phyloP scores from a whole-genome alignment of 1,140 invertebrate genomes.

The Condylostylus longicornis region DNA sequence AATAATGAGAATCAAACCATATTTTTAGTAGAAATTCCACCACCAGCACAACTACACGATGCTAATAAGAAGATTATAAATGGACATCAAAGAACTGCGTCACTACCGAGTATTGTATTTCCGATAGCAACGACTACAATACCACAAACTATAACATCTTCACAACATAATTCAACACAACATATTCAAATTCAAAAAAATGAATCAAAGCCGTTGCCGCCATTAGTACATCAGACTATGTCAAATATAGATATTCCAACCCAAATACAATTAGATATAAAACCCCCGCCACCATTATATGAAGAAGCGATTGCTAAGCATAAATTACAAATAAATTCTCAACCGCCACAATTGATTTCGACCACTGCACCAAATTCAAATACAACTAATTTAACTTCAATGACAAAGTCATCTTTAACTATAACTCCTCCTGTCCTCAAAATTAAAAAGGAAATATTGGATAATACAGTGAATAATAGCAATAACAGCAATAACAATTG shows the following conservation, averaged over 20 bases:
- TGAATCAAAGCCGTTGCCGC: conserved; percentile 16
- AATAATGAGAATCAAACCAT: conserved; percentile 31
- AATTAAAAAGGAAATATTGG: too few species aligned
- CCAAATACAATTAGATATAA: conserved; percentile 31
- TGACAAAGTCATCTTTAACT: too few species aligned
- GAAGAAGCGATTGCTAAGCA: conserved; percentile 56
- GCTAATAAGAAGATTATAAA: conserved; percentile 23
- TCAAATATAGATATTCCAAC: conserved; percentile 19
- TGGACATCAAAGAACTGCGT: conserved; percentile 27
- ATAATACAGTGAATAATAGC: background rate
- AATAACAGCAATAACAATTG: conserved; percentile 1
- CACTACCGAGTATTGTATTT: conserved; percentile 26
- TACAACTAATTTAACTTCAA: too few species aligned
- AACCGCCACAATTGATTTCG: too few species aligned
- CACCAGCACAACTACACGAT: conserved; percentile 15
- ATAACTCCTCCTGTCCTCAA: too few species aligned
- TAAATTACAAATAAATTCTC: too few species aligned
- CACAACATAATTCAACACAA: conserved; percentile 8
- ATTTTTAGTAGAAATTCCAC: conserved; percentile 25
- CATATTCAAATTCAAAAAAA: too few species aligned
- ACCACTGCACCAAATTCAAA: too few species aligned
- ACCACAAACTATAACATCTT: conserved; percentile 1
- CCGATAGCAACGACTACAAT: conserved; percentile 18
- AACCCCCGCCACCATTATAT: conserved; percentile 43
- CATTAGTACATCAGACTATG: conserved; percentile 14